Percentiles rank a stretch among this genome's conserved stretches.
These are phyloP conservation scores for Suillia variegata DNA, from an alignment of 2,888 invertebrate species.

Conservation along the genomic window DNA sequence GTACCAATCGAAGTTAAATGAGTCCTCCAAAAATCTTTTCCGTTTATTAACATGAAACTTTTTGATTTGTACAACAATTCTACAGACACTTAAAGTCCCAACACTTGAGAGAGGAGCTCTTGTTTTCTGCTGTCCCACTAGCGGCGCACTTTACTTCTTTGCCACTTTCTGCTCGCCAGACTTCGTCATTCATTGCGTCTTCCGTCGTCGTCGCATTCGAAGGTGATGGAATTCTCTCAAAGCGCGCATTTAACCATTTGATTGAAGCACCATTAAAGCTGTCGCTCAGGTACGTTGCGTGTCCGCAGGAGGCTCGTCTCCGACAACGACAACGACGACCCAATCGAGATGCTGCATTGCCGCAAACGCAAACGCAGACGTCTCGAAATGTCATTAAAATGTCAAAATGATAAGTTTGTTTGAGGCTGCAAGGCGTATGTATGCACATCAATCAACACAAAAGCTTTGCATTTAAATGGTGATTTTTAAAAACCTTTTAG, in stretches of 20 bases:
- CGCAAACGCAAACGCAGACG: slow-evolving; percentile 1
- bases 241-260: background rate
- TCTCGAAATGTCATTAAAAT: slow-evolving; percentile 20
- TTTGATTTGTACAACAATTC: background rate
- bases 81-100: background rate
- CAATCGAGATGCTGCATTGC: no score
- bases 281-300: background rate
- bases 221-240: background rate
- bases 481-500: background rate
- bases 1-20: no score
- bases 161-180: no score
- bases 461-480: slow-evolving; percentile 38
- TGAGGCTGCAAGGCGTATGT: slow-evolving; percentile 12
- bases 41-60: no score
- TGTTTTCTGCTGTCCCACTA: background rate
- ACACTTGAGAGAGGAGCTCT: background rate
- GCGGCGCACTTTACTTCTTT: background rate
- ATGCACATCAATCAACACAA: background rate
- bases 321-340: no score
- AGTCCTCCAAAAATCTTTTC: no score
- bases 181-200: no score
- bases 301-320: background rate
- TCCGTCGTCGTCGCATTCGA: background rate
- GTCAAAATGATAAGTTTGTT: slow-evolving; percentile 31
- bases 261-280: slow-evolving; percentile 1